Evolutionary conservation across 2,113 vertebrate species (phyloP).

Genomic region (Proterorhinus semilunaris): DNA sequence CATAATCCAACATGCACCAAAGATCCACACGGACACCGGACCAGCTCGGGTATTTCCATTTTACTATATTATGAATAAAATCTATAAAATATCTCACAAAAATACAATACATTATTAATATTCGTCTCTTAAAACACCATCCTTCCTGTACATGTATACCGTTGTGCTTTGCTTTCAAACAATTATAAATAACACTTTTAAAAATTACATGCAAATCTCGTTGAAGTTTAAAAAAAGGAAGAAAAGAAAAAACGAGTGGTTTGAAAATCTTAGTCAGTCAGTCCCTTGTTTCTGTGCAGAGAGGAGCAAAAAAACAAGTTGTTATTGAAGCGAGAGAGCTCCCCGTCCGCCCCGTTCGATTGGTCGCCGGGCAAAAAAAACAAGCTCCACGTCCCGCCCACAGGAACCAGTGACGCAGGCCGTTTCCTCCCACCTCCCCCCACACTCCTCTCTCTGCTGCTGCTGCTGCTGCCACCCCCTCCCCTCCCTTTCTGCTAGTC

Average conservation of each 20-base stretch:
- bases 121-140: constrained; percentile 18
- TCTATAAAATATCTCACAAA: constrained; percentile 62
- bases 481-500: constrained; percentile 42
- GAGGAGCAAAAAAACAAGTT: constrained; percentile 56
- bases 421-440: constrained; percentile 29
- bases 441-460: constrained; percentile 26
- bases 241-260: background rate
- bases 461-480: constrained; percentile 37
- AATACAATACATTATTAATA: constrained; percentile 51
- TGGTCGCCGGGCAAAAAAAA: constrained; percentile 57
- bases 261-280: constrained; percentile 17
- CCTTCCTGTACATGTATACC: constrained; percentile 34
- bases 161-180: constrained; percentile 45
- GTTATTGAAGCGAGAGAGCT: constrained; percentile 42
- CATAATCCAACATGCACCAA: background rate
- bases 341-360: constrained; percentile 38
- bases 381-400: constrained; percentile 51
- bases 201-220: constrained; percentile 10
- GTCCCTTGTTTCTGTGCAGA: constrained; percentile 27
- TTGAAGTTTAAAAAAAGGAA: background rate
- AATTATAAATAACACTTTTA: constrained; percentile 56
- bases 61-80: constrained; percentile 56
- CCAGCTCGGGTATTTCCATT: background rate
- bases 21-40: constrained; percentile 17
- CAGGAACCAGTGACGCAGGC: constrained; percentile 51